Percentiles rank a stretch among this genome's conserved stretches.
These are phyloP conservation scores for Rhombomys opimus DNA, from an alignment of 2,113 vertebrate genomes.

Conservation along the genomic window DNA sequence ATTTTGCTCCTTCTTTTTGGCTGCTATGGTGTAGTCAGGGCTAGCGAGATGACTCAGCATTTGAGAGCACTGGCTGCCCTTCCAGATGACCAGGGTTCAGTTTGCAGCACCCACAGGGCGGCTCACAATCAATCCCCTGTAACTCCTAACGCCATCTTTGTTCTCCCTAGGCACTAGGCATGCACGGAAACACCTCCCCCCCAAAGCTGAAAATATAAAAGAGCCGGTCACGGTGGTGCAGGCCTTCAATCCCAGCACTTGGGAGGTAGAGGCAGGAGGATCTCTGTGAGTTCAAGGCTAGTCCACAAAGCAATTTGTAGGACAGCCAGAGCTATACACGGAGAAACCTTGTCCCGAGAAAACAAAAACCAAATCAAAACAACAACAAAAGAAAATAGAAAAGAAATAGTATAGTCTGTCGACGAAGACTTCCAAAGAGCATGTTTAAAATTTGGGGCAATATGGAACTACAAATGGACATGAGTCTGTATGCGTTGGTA, in stretches of 20 bases:
- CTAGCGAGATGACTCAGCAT: not conserved
- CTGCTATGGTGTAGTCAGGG: not conserved
- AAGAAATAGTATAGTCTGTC: not conserved
- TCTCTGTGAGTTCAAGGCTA: too few species aligned
- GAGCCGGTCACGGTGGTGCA: too few species aligned
- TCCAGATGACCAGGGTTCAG: not conserved
- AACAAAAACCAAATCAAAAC: too few species aligned
- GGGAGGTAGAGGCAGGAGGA: too few species aligned
- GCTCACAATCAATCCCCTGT: not conserved
- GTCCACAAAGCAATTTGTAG: too few species aligned
- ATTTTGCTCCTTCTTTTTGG: not conserved
- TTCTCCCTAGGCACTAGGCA: not conserved
- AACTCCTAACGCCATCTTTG: not conserved
- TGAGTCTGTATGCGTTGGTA: not conserved
- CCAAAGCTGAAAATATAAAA: not conserved
- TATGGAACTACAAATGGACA: not conserved
- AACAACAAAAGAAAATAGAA: too few species aligned
- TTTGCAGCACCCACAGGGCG: not conserved
- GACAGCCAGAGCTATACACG: too few species aligned
- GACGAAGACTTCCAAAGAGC: not conserved
- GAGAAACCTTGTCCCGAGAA: too few species aligned
- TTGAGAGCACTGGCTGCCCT: not conserved
- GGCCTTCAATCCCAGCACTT: too few species aligned
- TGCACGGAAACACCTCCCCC: not conserved
- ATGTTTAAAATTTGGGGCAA: not conserved